These are phyloP conservation scores for Drosophila nr. medialis DNA, from an alignment of 2,888 invertebrate genomes.

Conservation along the genomic window DNA sequence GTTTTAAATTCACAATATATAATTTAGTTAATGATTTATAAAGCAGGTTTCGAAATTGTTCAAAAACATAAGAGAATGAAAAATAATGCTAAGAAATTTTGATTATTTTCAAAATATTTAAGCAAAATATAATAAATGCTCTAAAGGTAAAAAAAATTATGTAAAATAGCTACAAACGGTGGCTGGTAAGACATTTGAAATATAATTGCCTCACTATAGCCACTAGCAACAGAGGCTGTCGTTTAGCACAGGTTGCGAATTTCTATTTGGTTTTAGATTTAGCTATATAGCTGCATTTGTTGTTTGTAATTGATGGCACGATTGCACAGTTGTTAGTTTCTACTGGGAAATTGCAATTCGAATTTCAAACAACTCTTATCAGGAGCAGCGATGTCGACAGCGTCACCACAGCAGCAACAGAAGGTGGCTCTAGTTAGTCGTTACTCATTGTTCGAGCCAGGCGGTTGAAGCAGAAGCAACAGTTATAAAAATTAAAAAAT, in stretches of 20 bases:
- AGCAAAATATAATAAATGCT: neutral
- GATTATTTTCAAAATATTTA: neutral
- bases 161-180: conserved; percentile 4
- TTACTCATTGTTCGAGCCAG: conserved; percentile 62
- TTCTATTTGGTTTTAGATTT: conserved; percentile 40
- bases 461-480: conserved; percentile 40
- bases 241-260: conserved; percentile 39
- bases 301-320: conserved; percentile 42
- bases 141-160: neutral
- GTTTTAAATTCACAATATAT: too few species aligned
- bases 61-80: neutral
- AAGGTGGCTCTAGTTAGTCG: conserved; percentile 59
- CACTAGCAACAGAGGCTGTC: conserved; percentile 4
- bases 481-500: conserved; percentile 43
- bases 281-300: conserved; percentile 33
- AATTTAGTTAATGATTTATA: neutral
- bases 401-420: conserved; percentile 18
- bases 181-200: conserved; percentile 25
- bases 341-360: conserved; percentile 43
- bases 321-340: conserved; percentile 34
- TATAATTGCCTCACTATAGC: conserved; percentile 31
- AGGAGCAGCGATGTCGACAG: conserved; percentile 27
- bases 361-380: conserved; percentile 52
- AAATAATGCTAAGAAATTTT: neutral
- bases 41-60: neutral